Evolutionary conservation across 1,140 invertebrate genomes (phyloP).

Genomic region (Macrocentrus cingulum): DNA sequence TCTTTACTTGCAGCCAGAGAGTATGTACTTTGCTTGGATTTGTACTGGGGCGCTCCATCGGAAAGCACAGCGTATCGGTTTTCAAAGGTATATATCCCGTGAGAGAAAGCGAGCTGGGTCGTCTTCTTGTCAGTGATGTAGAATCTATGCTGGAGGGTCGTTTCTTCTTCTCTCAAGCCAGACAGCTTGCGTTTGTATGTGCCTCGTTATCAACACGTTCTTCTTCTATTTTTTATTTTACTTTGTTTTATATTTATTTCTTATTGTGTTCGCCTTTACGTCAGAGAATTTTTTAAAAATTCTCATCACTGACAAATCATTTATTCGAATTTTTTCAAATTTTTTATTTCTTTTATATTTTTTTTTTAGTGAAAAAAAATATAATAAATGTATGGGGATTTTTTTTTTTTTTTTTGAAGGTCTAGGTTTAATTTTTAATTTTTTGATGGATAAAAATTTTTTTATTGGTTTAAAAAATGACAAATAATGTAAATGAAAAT

Average conservation of each 20-base stretch:
- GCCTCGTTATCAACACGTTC: slow-evolving; percentile 21
- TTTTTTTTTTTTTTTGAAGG: no score
- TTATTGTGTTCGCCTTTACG: slow-evolving; percentile 1
- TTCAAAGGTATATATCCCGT: slow-evolving; percentile 26
- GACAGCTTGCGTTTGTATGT: slow-evolving; percentile 11
- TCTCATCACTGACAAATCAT: no score
- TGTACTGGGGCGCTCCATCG: slow-evolving; percentile 2
- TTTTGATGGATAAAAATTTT: no score
- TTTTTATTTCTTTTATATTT: no score
- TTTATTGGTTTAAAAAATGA: no score
- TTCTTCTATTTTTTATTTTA: background rate
- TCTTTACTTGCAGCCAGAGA: no score
- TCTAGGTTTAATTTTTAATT: no score
- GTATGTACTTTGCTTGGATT: slow-evolving; percentile 25
- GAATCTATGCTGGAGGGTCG: slow-evolving; percentile 22
- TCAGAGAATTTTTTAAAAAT: background rate
- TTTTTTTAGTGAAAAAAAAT: no score
- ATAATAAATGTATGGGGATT: no score
- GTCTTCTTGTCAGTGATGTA: slow-evolving; percentile 21
- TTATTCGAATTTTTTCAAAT: no score
- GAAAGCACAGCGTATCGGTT: slow-evolving; percentile 25
- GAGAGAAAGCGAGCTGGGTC: slow-evolving; percentile 19
- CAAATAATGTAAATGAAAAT: no score
- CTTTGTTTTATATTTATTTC: slow-evolving; percentile 16
- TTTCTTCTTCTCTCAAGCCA: background rate